A percentile compares a stretch with the other conserved stretches of the same genome.
phyloP scores from a whole-genome alignment of 2,797 vertebrate species.

The Intellagama lesueurii region DNA sequence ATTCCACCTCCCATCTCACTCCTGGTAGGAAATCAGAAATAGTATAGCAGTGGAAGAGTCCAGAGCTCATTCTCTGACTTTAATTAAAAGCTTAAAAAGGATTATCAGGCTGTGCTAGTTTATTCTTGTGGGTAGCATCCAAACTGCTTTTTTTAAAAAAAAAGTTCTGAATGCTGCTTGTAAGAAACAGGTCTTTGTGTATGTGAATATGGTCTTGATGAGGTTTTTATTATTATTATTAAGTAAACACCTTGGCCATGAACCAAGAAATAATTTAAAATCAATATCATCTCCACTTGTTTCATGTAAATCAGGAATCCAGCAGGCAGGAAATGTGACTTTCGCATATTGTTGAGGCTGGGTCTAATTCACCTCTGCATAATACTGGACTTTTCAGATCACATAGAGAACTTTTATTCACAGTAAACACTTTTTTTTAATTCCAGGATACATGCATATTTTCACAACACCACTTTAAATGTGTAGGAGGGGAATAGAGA shows the following conservation, averaged over 20 bases:
- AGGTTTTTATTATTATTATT: conserved; percentile 7
- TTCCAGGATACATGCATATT: too few species aligned
- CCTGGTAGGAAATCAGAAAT: conserved; percentile 20
- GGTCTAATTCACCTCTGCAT: neutral
- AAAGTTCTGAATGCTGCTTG: neutral
- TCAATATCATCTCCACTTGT: neutral
- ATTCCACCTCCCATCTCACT: too few species aligned
- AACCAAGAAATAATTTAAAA: neutral
- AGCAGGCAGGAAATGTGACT: neutral
- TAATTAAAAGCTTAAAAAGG: conserved; percentile 41
- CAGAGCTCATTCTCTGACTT: neutral
- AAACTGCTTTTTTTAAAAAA: neutral
- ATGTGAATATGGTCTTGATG: neutral
- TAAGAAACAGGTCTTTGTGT: neutral
- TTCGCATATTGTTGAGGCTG: neutral
- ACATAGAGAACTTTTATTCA: neutral
- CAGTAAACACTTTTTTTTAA: neutral
- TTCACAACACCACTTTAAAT: too few species aligned
- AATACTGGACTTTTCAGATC: neutral
- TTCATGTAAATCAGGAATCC: neutral
- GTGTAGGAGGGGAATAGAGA: too few species aligned
- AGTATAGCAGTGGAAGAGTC: neutral
- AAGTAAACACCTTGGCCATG: neutral
- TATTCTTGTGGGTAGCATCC: conserved; percentile 31
- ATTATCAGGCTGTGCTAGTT: conserved; percentile 5